phyloP scores from a whole-genome alignment of 2,113 vertebrate genomes.

The Rafetus swinhoei region DNA sequence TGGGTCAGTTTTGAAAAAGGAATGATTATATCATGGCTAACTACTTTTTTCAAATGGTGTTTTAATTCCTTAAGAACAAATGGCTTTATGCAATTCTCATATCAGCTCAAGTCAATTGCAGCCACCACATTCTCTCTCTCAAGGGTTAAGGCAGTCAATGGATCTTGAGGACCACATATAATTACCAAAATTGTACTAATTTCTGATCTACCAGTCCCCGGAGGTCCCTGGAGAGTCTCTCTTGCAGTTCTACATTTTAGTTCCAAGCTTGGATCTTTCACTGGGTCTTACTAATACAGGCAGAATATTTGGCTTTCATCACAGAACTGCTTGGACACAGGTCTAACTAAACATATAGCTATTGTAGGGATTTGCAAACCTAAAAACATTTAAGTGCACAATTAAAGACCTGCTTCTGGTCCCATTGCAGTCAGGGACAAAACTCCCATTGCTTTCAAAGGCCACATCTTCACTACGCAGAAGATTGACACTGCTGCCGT shows the following conservation, averaged over 20 bases:
- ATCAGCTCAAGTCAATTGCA: slow-evolving; percentile 32
- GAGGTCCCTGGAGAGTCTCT: neutral
- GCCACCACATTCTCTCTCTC: neutral
- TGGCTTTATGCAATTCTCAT: slow-evolving; percentile 46
- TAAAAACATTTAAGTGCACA: neutral
- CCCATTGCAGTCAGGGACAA: neutral
- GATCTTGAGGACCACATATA: neutral
- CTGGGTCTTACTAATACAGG: neutral
- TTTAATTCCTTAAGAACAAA: slow-evolving; percentile 60
- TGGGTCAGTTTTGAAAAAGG: slow-evolving; percentile 57
- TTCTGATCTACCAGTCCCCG: neutral
- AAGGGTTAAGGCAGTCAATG: neutral
- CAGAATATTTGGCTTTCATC: slow-evolving; percentile 40
- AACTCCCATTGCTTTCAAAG: neutral
- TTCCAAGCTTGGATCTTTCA: neutral
- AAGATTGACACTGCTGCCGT: too few species aligned
- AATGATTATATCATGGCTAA: slow-evolving; percentile 35
- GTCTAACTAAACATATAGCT: slow-evolving; percentile 4
- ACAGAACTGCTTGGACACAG: neutral
- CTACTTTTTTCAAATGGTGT: neutral
- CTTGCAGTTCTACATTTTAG: neutral
- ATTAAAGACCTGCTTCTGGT: neutral
- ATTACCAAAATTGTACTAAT: neutral
- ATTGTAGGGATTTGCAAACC: slow-evolving; percentile 45
- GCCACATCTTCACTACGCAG: too few species aligned